A percentile compares a stretch with the other conserved stretches of the same genome.
Conservation (phyloP, 2,113 vertebrate genomes). For the Bucco capensis region DNA sequence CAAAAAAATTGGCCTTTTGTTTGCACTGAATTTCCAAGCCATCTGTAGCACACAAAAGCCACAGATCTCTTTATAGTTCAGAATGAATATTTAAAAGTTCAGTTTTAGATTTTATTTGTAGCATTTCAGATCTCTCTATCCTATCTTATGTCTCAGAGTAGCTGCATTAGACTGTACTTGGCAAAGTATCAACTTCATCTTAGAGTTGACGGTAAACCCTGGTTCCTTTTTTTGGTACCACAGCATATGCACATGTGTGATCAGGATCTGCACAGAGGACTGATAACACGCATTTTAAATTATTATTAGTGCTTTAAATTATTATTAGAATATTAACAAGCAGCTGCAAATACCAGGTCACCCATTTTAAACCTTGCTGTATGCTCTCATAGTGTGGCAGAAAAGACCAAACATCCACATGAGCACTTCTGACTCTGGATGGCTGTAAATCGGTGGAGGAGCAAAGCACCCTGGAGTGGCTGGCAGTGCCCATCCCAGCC, state of each 20-base stretch:
- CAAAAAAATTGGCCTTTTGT: constrained; percentile 64
- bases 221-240: not conserved
- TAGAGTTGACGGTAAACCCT: not conserved
- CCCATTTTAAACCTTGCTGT: not conserved
- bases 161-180: not conserved
- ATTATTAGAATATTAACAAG: not conserved
- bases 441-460: rapidly evolving
- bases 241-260: not conserved
- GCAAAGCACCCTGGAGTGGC: rapidly evolving
- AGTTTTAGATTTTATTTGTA: constrained; percentile 62
- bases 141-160: constrained; percentile 14
- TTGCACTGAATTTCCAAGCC: constrained; percentile 61
- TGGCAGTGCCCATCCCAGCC: not conserved
- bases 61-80: constrained; percentile 56
- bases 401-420: not conserved
- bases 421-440: not conserved
- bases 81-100: constrained; percentile 71
- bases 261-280: not conserved
- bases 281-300: not conserved
- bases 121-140: constrained; percentile 41
- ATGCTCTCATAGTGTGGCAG: not conserved
- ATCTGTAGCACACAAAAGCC: constrained; percentile 64
- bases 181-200: not conserved
- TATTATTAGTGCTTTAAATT: not conserved
- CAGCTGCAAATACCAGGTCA: not conserved